Base-by-base conservation (phyloP, 2,797 vertebrate genomes). In the Falco rusticolus region DNA sequence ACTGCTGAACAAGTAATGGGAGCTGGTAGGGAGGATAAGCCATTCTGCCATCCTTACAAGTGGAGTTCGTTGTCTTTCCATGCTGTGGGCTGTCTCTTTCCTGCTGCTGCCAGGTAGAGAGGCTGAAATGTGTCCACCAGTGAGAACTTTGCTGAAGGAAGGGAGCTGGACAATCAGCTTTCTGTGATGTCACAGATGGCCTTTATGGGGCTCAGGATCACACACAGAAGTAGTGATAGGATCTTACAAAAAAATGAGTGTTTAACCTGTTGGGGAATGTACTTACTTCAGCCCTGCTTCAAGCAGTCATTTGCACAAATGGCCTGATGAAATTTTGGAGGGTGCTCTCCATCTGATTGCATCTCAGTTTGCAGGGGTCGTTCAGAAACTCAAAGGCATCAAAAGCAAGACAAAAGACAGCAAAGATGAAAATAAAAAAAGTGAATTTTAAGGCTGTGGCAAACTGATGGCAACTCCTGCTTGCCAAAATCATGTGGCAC, bases 41-140 rank as follows among this genome's bases (percentile, higher is more conserved):
- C 15, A 12, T 1, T 1, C 16, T n/a, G 39, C 37, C 1, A 0
- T 37, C 15, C 37, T 37, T 39, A 57, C 0, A 1, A 59, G 28
- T 19, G 33, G 54, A 41, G 9, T 45, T 72, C 2, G 0, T 41
- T 74, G 22, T 86, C 34, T 4, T 18, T 34, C 50, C 29, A 2
- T 19, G 60, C 31, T 68, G 15, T 63, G 48, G 53, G 59, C 29
- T 48, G 45, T 18, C 7, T 45, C 43, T 45, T 45, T 45, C 28
- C 43, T 2, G 5, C 34, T 86, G 69, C 31, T 54, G 21, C 22
- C 33, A 72, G n/a, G 28, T 63, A 54, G n/a, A 41, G 50, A 39
- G 51, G 16, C 34, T 50, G 60, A 85, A 75, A 33, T 2, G 11
- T 45, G 88, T 63, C 60, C 72, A 43, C 6, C 12, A 43, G 37